phyloP scores from a whole-genome alignment of 2,797 vertebrate genomes.

The Atherinosoma microstoma region DNA sequence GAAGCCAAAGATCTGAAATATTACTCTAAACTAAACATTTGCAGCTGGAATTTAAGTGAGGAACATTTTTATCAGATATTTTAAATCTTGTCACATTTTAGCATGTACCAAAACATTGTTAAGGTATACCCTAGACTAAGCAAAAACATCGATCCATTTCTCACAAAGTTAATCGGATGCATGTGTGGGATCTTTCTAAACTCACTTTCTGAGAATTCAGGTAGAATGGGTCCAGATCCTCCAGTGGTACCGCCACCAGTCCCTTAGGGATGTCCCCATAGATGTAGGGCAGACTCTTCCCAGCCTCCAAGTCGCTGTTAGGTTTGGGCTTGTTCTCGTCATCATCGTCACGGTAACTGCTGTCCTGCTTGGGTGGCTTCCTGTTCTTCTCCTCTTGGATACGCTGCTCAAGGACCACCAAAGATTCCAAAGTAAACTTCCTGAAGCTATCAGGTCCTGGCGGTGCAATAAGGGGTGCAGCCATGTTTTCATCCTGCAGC shows the following conservation, averaged over 20 bases:
- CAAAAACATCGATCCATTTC: slow-evolving; percentile 37
- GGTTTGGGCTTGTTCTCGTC: slow-evolving; percentile 97
- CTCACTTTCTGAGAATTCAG: slow-evolving; percentile 95
- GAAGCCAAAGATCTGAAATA: background rate
- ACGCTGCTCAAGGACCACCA: slow-evolving; percentile 95
- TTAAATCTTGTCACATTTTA: background rate
- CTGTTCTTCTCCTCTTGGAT: slow-evolving; percentile 94
- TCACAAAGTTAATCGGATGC: background rate
- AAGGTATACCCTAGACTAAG: background rate
- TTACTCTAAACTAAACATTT: background rate
- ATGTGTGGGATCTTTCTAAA: slow-evolving; percentile 2
- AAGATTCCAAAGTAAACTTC: slow-evolving; percentile 93
- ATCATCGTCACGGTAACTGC: slow-evolving; percentile 97
- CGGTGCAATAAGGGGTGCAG: slow-evolving; percentile 96
- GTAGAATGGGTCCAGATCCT: slow-evolving; percentile 99
- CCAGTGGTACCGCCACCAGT: slow-evolving; percentile 94
- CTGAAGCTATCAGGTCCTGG: slow-evolving; percentile 98
- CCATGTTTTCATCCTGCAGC: slow-evolving; percentile 99
- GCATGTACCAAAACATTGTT: background rate
- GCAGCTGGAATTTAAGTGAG: background rate
- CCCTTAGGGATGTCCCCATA: slow-evolving; percentile 93
- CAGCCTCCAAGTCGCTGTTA: slow-evolving; percentile 96
- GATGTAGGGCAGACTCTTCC: slow-evolving; percentile 97
- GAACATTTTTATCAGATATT: background rate
- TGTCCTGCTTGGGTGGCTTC: slow-evolving; percentile 95